phyloP scores from a whole-genome alignment of 2,113 vertebrate genomes.

The Eclectus roratus region DNA sequence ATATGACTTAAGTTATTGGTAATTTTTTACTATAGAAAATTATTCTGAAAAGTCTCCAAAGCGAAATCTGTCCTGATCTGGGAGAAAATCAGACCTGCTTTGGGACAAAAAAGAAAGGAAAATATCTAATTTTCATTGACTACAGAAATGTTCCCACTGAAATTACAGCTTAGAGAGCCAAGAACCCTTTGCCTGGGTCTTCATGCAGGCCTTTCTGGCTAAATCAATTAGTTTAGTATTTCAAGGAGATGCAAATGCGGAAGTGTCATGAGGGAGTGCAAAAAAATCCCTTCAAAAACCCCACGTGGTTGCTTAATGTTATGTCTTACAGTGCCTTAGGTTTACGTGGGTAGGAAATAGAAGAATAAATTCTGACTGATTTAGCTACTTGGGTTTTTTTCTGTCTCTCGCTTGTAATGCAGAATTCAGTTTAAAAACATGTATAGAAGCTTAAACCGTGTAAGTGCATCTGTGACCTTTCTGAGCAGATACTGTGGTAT shows the following conservation, averaged over 20 bases:
- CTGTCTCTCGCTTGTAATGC: neutral
- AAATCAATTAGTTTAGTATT: neutral
- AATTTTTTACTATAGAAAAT: neutral
- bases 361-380: neutral
- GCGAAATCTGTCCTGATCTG: neutral
- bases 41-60: neutral
- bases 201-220: neutral
- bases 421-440: neutral
- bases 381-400: neutral
- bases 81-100: neutral
- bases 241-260: neutral
- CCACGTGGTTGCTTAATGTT: neutral
- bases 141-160: neutral
- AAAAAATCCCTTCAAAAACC: neutral
- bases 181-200: neutral
- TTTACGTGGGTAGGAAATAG: neutral
- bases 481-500: neutral
- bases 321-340: rapidly evolving
- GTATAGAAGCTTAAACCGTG: neutral
- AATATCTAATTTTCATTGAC: neutral
- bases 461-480: neutral
- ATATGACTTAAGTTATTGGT: neutral
- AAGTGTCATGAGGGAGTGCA: neutral
- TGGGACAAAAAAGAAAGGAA: neutral
- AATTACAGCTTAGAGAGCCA: neutral